phyloP scores from a whole-genome alignment of 2,113 vertebrate species.

The Psilopsiagon aurifrons region DNA sequence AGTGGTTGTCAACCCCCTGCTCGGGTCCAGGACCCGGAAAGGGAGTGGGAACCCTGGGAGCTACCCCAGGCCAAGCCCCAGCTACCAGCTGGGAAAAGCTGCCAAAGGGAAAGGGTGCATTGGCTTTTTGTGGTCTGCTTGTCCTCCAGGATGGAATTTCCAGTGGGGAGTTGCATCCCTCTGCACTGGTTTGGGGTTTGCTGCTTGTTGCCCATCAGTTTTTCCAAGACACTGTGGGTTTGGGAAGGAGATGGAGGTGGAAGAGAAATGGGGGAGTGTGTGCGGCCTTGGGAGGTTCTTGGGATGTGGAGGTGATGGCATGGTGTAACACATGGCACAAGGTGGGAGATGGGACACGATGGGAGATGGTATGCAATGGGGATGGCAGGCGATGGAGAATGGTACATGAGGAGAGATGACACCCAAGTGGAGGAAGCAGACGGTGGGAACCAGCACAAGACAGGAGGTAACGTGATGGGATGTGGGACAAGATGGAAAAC shows the following conservation, averaged over 20 bases:
- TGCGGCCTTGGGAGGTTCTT: not conserved
- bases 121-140: not conserved
- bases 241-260: not conserved
- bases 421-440: not conserved
- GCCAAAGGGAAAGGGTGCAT: not conserved
- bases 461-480: not conserved
- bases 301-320: not conserved
- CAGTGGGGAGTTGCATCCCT: not conserved
- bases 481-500: not conserved
- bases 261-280: not conserved
- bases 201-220: not conserved
- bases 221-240: not conserved
- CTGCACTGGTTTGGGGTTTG: not conserved
- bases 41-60: not conserved
- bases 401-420: not conserved
- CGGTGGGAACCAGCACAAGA: not conserved
- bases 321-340: not conserved
- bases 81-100: not conserved
- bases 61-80: not conserved
- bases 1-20: rapidly evolving
- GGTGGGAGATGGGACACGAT: not conserved
- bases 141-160: not conserved
- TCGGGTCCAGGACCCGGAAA: not conserved
- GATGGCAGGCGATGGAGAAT: not conserved
- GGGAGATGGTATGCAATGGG: not conserved